Conservation (phyloP, 2,888 invertebrate species). For the Incurvaria masculella region DNA sequence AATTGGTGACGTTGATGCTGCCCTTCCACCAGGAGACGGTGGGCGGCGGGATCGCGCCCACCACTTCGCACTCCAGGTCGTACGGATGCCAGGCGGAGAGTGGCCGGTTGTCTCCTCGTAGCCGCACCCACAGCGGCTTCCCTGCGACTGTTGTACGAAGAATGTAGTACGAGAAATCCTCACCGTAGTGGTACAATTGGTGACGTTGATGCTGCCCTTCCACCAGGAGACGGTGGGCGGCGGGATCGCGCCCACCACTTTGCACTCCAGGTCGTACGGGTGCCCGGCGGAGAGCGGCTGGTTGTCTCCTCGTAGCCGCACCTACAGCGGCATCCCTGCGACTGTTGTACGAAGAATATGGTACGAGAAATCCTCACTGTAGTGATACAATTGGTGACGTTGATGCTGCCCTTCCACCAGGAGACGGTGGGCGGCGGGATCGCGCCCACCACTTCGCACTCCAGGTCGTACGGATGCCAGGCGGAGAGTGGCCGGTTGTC, state of each 20-base stretch:
- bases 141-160: no score
- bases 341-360: no score
- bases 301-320: constrained; percentile 65
- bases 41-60: constrained; percentile 74
- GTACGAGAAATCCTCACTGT: no score
- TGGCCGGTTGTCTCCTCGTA: constrained; percentile 67
- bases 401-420: constrained; percentile 73
- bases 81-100: constrained; percentile 69
- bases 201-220: constrained; percentile 67
- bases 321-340: constrained; percentile 72
- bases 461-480: constrained; percentile 66
- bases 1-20: constrained; percentile 60
- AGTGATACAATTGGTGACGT: no score
- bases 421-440: constrained; percentile 73
- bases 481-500: constrained; percentile 71
- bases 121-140: constrained; percentile 66
- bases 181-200: constrained; percentile 25
- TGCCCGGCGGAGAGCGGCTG: constrained; percentile 68
- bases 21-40: constrained; percentile 77
- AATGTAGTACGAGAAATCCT: no score
- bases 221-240: constrained; percentile 78
- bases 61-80: constrained; percentile 69
- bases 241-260: constrained; percentile 71
- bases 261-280: constrained; percentile 69
- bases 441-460: constrained; percentile 71